These are phyloP conservation scores for Clavelina lepadiformis DNA, from an alignment of 23 tunicate species.

Conservation along the genomic window DNA sequence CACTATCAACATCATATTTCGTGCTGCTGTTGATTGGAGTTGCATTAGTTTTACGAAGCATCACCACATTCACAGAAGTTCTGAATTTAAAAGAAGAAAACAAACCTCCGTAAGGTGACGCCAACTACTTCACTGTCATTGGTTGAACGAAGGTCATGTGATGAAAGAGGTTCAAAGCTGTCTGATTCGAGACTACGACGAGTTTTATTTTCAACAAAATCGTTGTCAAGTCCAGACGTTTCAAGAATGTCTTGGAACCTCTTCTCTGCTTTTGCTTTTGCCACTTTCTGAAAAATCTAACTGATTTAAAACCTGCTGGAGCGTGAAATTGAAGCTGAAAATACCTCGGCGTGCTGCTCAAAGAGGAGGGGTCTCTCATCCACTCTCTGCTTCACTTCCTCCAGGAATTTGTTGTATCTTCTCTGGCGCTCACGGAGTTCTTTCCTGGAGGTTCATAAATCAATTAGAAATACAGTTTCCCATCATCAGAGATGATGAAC, in stretches of 20 bases:
- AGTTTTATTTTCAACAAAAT: conserved; percentile 24
- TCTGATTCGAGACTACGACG: not conserved
- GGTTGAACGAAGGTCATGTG: not conserved
- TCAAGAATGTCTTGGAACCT: conserved; percentile 64
- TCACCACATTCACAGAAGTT: too few species aligned
- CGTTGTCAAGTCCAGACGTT: conserved; percentile 69
- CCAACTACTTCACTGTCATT: not conserved
- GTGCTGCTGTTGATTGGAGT: too few species aligned
- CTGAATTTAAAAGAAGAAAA: too few species aligned
- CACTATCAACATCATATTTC: too few species aligned
- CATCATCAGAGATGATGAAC: not conserved
- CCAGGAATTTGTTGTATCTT: conserved; percentile 47
- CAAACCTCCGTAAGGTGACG: not conserved
- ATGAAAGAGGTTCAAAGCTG: not conserved
- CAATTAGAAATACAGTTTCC: not conserved
- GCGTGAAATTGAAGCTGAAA: not conserved
- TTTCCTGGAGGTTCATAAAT: conserved; percentile 20
- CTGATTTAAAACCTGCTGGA: not conserved
- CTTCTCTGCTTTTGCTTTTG: conserved; percentile 72
- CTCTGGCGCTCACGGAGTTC: conserved; percentile 42
- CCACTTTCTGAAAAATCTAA: conserved; percentile 52
- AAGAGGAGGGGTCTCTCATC: conserved; percentile 71
- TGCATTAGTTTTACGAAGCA: too few species aligned
- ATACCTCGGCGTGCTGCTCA: conserved; percentile 72
- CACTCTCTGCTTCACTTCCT: conserved; percentile 57